These are phyloP conservation scores for Bellardia bayeri DNA, from an alignment of 2,888 invertebrate genomes.

Conservation along the genomic window DNA sequence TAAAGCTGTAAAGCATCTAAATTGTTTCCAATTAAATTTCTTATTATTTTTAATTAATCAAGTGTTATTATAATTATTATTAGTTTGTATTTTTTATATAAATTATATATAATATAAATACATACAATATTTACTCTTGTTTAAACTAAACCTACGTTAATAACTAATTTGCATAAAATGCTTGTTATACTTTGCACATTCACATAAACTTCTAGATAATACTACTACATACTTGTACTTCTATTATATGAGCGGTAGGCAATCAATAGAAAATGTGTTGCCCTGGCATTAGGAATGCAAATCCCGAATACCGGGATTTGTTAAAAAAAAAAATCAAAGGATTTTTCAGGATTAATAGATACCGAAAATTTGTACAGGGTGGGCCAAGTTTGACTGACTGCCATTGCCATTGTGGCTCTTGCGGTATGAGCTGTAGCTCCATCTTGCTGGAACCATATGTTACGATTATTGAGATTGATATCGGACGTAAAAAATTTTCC, in stretches of 20 bases:
- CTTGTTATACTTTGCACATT: conserved; percentile 23
- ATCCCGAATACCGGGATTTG: no score
- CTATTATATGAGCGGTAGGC: conserved; percentile 26
- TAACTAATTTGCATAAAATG: conserved; percentile 63
- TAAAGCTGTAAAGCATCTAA: neutral
- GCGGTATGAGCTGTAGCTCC: no score
- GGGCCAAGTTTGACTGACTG: no score
- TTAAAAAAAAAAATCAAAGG: no score
- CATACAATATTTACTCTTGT: conserved; percentile 25
- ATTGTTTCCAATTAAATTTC: conserved; percentile 1
- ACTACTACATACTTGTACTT: conserved; percentile 10
- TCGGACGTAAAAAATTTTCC: no score
- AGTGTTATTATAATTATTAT: conserved; percentile 13
- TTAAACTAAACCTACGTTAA: conserved; percentile 48
- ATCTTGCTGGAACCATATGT: no score
- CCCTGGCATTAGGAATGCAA: conserved; percentile 5
- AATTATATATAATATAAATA: no score
- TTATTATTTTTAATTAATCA: conserved; percentile 20
- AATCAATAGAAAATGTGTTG: conserved; percentile 56
- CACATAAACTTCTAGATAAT: neutral
- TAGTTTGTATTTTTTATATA: neutral
- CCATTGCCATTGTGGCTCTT: no score
- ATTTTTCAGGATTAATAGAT: no score
- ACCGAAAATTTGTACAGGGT: no score
- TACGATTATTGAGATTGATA: no score